Percentiles rank a stretch among this genome's conserved stretches.
These are phyloP conservation scores for Chamaea fasciata DNA, from an alignment of 2,113 vertebrate genomes.

Conservation along the genomic window DNA sequence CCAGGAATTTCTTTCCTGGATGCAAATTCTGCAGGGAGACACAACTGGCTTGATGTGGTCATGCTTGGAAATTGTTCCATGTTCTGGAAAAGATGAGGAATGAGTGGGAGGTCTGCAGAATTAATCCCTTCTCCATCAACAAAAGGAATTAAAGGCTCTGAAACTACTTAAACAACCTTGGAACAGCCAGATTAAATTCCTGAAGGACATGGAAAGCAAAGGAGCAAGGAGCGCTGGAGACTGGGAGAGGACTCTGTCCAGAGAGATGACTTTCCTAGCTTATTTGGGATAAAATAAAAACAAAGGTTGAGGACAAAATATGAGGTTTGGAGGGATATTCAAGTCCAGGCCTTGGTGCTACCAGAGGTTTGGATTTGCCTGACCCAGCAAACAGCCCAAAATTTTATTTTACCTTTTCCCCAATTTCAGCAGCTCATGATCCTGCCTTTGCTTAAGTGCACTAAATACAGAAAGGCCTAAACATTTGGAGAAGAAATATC, in stretches of 20 bases:
- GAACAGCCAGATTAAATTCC: background rate
- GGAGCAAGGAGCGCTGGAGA: background rate
- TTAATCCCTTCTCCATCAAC: background rate
- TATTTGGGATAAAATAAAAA: background rate
- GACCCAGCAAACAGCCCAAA: background rate
- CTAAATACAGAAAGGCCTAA: background rate
- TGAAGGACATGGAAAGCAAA: background rate
- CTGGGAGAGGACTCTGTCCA: background rate
- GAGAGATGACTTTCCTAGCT: background rate
- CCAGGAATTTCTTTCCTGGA: background rate
- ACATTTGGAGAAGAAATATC: background rate
- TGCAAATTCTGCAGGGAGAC: background rate
- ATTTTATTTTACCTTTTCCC: background rate
- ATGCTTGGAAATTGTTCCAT: background rate
- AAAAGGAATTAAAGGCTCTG: background rate
- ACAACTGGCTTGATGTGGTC: background rate
- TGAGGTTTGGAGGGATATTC: background rate
- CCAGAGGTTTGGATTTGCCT: background rate
- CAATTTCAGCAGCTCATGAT: background rate
- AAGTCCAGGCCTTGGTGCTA: background rate
- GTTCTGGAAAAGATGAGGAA: background rate
- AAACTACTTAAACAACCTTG: background rate
- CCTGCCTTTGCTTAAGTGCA: background rate
- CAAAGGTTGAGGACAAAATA: background rate
- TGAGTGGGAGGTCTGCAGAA: background rate